phyloP scores from a whole-genome alignment of 2,888 invertebrate species.

The Nomada goodeniana region DNA sequence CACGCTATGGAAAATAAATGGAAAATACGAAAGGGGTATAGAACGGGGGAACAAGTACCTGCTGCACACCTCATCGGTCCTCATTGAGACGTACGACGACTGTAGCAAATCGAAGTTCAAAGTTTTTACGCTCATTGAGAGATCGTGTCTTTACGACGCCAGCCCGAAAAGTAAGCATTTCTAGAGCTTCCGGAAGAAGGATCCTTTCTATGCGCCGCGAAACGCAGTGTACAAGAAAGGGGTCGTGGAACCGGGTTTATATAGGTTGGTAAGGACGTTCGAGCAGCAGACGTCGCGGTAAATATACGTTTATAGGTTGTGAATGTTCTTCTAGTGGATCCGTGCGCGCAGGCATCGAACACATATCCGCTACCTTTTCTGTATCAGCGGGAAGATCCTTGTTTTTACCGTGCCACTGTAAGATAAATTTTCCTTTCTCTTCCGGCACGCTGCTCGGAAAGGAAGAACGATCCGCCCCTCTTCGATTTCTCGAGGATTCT shows the following conservation, averaged over 20 bases:
- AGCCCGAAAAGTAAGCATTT: slow-evolving; percentile 69
- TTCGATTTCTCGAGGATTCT: slow-evolving; percentile 1
- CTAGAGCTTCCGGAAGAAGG: slow-evolving; percentile 48
- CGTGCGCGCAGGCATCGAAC: slow-evolving; percentile 10
- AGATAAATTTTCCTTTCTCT: slow-evolving; percentile 62
- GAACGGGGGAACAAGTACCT: slow-evolving; percentile 6
- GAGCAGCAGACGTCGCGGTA: slow-evolving; percentile 45
- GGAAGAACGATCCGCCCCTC: slow-evolving; percentile 36
- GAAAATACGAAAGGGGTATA: slow-evolving; percentile 2
- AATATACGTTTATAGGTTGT: slow-evolving; percentile 55
- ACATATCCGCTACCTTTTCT: slow-evolving; percentile 26
- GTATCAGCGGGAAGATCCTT: slow-evolving; percentile 48
- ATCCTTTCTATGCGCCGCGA: slow-evolving; percentile 17
- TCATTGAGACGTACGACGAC: slow-evolving; percentile 55
- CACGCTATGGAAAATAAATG: background rate
- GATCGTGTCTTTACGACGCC: slow-evolving; percentile 70
- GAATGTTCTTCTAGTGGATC: slow-evolving; percentile 25
- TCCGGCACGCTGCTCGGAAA: slow-evolving; percentile 22
- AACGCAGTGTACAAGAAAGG: slow-evolving; percentile 18
- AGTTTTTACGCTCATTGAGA: slow-evolving; percentile 73
- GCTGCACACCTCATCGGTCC: slow-evolving; percentile 56
- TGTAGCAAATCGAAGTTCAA: slow-evolving; percentile 51
- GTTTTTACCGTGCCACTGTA: slow-evolving; percentile 39
- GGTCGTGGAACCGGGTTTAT: slow-evolving; percentile 53
- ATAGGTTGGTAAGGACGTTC: slow-evolving; percentile 21